phyloP scores from a whole-genome alignment of 2,797 vertebrate genomes.

The Manis javanica region DNA sequence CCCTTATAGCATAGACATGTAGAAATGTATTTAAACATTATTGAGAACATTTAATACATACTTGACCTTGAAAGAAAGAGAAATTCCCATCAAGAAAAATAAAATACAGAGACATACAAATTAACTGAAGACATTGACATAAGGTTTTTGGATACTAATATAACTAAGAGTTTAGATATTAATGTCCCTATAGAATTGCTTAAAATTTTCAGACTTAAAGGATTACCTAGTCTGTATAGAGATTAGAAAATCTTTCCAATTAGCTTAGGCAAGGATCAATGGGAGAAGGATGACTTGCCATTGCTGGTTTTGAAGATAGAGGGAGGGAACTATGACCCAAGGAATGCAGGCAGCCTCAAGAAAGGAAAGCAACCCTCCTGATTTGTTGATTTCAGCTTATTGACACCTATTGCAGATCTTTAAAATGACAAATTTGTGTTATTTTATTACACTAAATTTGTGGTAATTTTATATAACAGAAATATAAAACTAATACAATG shows the following conservation, averaged over 20 bases:
- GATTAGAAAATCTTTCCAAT: background rate
- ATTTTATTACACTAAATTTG: background rate
- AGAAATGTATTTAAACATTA: background rate
- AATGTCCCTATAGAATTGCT: background rate
- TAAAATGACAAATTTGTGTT: background rate
- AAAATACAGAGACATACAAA: background rate
- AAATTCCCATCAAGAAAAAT: background rate
- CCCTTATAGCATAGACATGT: background rate
- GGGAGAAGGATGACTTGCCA: background rate
- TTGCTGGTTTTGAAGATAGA: background rate
- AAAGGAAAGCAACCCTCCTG: background rate
- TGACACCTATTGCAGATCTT: background rate
- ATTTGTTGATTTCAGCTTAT: background rate
- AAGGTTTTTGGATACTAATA: background rate
- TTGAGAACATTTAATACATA: background rate
- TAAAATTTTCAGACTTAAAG: background rate
- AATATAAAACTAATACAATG: background rate
- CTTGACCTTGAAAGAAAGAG: background rate
- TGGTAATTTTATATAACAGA: background rate
- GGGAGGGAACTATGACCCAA: background rate
- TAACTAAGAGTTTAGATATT: background rate
- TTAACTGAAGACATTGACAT: background rate
- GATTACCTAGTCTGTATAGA: background rate
- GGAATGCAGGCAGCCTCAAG: background rate
- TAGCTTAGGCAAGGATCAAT: background rate